Evolutionary conservation across 2,113 vertebrate species (phyloP), one percentile per base, ranked within the genome.

Genomic region (Australoheros scitulus): DNA sequence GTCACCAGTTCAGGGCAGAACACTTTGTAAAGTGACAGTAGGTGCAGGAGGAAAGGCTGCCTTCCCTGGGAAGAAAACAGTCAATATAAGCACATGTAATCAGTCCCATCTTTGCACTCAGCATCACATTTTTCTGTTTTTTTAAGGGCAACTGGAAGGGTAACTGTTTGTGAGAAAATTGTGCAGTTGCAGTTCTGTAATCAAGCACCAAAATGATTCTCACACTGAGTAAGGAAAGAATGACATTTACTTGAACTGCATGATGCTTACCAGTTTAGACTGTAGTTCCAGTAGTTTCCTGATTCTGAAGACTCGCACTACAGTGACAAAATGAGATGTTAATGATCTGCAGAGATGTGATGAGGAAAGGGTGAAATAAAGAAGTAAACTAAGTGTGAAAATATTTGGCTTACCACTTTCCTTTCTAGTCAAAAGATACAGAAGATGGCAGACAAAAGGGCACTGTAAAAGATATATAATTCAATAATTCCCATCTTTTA

Each of bases 341-440:
- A 82, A 56, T 36, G 70, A 59, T 6, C 3, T 1, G 78, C 9
- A 13, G 5, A 59, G 57, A 81, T 11, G 18, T 13, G 7, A 41
- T 10, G 15, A 29, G 3, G 74, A 82, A 64, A 65, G 29, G 20
- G 22, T 15, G 14, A 61, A 74, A 81, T 7, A 36, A 38, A n/a
- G 14, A 15, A 55, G 58, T 26, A 65, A 36, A 5, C 1, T 34
- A 34, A 5, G 32, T 26, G 41, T 41, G 15, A 76, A 57, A 47
- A 82, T 79, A 77, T 43, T 26, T 76, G n/a, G 93, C 97, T 96
- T 92, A 99, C 98, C 97, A 75, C 89, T 97, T 84, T 97, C 97
- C 88, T 92, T 97, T 87, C 92, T 96, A 58, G 98, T 99, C 91
- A 99, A 91, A 91, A 99, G 96, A 94, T 97, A 99, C 3, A 99